Percentiles rank a stretch among this genome's conserved stretches.
These are phyloP conservation scores for Mormyrus iriodes DNA, from an alignment of 2,113 vertebrate genomes.

Conservation along the genomic window DNA sequence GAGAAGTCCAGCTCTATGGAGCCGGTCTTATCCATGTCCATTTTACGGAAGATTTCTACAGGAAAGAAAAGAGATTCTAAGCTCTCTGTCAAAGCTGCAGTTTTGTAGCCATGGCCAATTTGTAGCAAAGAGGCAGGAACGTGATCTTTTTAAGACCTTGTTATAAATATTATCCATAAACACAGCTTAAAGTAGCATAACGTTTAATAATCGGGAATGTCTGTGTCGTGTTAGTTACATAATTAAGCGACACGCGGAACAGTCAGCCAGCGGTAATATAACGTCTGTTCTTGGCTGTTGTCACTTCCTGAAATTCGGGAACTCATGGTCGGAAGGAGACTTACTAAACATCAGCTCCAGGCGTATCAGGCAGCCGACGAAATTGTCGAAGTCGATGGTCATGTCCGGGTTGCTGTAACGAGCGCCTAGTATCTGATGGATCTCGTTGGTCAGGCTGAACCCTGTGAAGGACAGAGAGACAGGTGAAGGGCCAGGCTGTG, in stretches of 20 bases:
- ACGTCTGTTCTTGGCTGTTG: neutral
- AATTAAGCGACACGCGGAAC: neutral
- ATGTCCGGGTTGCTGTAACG: constrained; percentile 53
- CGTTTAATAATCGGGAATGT: neutral
- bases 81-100: neutral
- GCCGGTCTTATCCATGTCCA: constrained; percentile 41
- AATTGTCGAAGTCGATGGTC: constrained; percentile 62
- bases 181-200: neutral
- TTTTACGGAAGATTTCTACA: constrained; percentile 50
- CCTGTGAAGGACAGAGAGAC: constrained; percentile 42
- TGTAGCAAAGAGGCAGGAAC: neutral
- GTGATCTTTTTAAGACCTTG: neutral
- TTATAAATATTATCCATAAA: neutral
- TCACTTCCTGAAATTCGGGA: neutral
- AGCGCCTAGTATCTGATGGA: constrained; percentile 56
- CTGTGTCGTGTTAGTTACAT: neutral
- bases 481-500: neutral
- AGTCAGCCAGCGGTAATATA: too few relatives aligned
- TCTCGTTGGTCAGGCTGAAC: constrained; percentile 59
- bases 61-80: constrained; percentile 11
- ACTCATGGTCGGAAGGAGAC: constrained; percentile 23
- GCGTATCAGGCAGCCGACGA: constrained; percentile 63
- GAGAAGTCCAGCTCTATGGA: constrained; percentile 50
- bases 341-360: constrained; percentile 73
- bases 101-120: neutral